Evolutionary conservation across 2,797 vertebrate species (phyloP), one percentile per base, ranked within the genome.

Genomic region (Darevskia mixta): DNA sequence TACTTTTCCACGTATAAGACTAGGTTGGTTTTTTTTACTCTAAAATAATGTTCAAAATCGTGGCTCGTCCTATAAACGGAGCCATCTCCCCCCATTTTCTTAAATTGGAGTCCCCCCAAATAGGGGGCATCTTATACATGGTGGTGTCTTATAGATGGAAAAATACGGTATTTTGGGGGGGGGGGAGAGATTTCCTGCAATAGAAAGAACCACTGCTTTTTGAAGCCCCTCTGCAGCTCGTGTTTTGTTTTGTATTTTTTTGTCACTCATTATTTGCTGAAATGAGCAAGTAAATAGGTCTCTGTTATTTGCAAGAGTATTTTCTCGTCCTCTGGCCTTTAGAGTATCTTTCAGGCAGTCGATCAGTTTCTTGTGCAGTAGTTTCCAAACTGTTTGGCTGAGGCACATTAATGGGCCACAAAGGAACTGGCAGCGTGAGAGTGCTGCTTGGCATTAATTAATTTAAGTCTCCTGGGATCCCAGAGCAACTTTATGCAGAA

Each of bases 311-410:
- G 32, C 69, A 45, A 9, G 66, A 82, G 5, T 49, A 66, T 43
- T 67, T 27, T 15, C 3, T 2, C 35, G 4, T 32, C 25, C 85
- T 45, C 78, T 66, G 75, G 1, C 84, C 86, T 10, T 89, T 55
- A 11, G 3, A 32, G 0, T 0, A 41, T 4, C 3, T n/a, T 87
- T 77, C 61, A 77, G 69, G 43, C 82, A 55, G 73, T 43, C 49
- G 41, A 41, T 15, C n/a, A 41, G 49, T 72, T 43, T n/a, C 0
- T 1, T 13, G n/a, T 69, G 9, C 6, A 35, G 27, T 49, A 11
- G 10, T 83, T 45, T 29, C 27, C 41, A 25, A 15, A 10, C n/a
- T 71, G 2, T 83, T 55, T 81, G 25, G n/a, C 82, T 73, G n/a
- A 67, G 9, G 29, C 41, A 83, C 58, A 25, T 17, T 5, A 83